Evolutionary conservation across 2,113 vertebrate species (phyloP), one percentile per base, ranked within the genome.

Genomic region (Cyprinodon tularosa): DNA sequence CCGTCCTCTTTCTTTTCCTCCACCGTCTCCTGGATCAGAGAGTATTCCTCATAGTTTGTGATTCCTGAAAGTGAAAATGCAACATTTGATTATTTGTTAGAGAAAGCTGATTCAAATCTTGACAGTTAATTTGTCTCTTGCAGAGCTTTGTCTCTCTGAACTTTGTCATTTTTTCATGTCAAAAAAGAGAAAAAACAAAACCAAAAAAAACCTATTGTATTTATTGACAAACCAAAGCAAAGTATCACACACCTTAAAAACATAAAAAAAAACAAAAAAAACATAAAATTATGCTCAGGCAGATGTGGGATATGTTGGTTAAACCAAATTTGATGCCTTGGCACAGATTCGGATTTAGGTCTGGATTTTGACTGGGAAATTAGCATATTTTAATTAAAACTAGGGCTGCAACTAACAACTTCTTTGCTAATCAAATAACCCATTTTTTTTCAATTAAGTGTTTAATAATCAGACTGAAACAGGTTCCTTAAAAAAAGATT

Each of bases 11-110:
- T 98, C 86, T 97, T 98, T 79, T 99, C 98, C 84, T 99, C 98
- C 0, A 94, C 89, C 1, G 86, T 93, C 71, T 99, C 98, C 89
- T 98, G 98, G 89, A 99, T 99, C 92, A 99, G 91, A 48, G 98
- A 99, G 85, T 99, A 99, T 82, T 99, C 98, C 88, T 99, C 98
- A 68, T 99, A 99, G 94, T 99, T 99, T 12, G 98, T 99, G 91
- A 99, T 99, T 80, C 98, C 98, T 99, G 89, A 36, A 77, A 45
- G 39, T 5, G 0, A 14, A 22, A 53, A 8, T 6, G 4, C 22
- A n/a, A 3, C 0, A 64, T 62, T 39, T 3, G 9, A 8, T 3
- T 66, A 39, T 53, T 57, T 57, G 50, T 10, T n/a, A 63, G 9
- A 38, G 20, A 15, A 17, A 50, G n/a, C 22, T 42, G 17, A 65